A percentile compares a stretch with the other conserved stretches of the same genome.
phyloP scores from a whole-genome alignment of 2,113 vertebrate species.

The Perccottus glenii region DNA sequence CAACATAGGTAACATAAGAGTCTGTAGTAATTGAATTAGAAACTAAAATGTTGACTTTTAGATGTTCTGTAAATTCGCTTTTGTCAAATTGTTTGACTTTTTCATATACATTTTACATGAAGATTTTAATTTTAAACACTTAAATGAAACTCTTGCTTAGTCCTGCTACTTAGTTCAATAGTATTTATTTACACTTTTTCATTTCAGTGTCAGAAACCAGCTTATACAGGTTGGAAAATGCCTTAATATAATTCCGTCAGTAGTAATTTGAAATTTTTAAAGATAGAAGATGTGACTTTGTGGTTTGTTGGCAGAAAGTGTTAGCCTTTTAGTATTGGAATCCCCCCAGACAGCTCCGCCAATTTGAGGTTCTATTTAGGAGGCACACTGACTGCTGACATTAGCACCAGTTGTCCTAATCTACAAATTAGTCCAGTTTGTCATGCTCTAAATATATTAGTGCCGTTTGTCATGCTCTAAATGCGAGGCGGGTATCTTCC shows the following conservation, averaged over 20 bases:
- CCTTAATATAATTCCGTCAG: too few species aligned
- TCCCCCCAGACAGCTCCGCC: conserved; percentile 42
- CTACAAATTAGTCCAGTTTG: conserved; percentile 93
- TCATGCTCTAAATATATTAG: conserved; percentile 89
- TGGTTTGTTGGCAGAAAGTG: not conserved
- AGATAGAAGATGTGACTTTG: not conserved
- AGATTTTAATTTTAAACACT: too few species aligned
- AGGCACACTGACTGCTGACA: conserved; percentile 87
- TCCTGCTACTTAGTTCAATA: too few species aligned
- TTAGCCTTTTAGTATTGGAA: conserved; percentile 36
- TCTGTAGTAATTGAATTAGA: not conserved
- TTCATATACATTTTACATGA: too few species aligned
- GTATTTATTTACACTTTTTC: too few species aligned
- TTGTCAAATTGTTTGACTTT: too few species aligned
- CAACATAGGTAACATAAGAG: too few species aligned
- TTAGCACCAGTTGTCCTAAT: conserved; percentile 86
- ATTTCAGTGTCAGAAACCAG: too few species aligned
- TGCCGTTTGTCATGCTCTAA: conserved; percentile 88
- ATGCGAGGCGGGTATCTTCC: conserved; percentile 86
- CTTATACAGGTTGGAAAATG: too few species aligned
- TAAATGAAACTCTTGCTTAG: too few species aligned
- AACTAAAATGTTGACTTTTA: not conserved
- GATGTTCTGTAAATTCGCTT: too few species aligned
- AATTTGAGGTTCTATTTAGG: conserved; percentile 92
- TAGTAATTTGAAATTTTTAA: not conserved